phyloP scores from a whole-genome alignment of 2,797 vertebrate species.

The Arnoldichthys spilopterus region DNA sequence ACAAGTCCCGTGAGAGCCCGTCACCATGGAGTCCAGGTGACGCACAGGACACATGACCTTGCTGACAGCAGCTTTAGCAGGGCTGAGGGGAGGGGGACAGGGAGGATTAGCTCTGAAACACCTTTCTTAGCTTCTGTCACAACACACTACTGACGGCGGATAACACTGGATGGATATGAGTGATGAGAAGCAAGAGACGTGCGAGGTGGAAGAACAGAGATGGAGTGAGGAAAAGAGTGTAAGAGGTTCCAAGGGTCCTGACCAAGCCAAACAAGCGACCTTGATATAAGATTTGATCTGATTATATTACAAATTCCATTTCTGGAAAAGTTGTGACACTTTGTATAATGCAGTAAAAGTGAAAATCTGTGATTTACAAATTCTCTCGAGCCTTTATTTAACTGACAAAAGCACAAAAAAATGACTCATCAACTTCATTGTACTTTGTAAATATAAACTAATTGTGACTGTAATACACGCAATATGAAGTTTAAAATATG shows the following conservation, averaged over 20 bases:
- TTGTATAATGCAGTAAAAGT: too few species aligned
- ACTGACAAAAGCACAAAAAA: too few species aligned
- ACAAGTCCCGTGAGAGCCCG: slow-evolving; percentile 9
- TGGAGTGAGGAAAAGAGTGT: not conserved
- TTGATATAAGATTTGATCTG: not conserved
- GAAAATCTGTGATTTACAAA: too few species aligned
- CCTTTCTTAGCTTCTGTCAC: slow-evolving; percentile 42
- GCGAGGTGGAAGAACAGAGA: slow-evolving; percentile 12
- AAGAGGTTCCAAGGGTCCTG: not conserved
- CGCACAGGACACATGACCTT: slow-evolving; percentile 32
- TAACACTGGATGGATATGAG: not conserved
- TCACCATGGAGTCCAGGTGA: slow-evolving; percentile 42
- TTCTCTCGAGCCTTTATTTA: too few species aligned
- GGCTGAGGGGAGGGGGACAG: slow-evolving; percentile 19
- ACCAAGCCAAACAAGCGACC: not conserved
- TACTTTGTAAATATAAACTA: too few species aligned
- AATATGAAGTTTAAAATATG: too few species aligned
- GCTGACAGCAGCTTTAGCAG: slow-evolving; percentile 24
- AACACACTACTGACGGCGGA: slow-evolving; percentile 9
- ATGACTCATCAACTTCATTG: too few species aligned
- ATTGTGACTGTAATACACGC: too few species aligned
- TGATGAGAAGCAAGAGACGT: slow-evolving; percentile 23
- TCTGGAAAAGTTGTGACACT: too few species aligned
- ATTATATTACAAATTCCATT: too few species aligned
- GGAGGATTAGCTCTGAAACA: slow-evolving; percentile 53